Conservation (phyloP, 2,888 invertebrate genomes). For the Pollenia angustigena region DNA sequence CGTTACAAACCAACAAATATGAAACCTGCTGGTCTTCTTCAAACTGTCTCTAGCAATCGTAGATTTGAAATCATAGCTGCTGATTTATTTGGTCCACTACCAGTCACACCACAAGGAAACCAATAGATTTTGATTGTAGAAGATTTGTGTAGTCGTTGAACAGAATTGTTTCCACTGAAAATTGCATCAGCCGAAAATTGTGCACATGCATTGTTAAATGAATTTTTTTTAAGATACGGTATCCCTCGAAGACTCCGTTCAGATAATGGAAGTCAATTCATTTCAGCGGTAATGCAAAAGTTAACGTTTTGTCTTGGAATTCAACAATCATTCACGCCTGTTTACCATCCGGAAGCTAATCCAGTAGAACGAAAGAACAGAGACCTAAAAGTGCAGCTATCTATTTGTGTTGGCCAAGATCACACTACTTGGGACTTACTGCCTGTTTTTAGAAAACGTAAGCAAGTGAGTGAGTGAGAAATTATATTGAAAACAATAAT, state of each 20-base stretch:
- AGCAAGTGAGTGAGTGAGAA: no score
- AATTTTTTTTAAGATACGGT: slow-evolving; percentile 40
- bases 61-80: slow-evolving; percentile 40
- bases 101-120: slow-evolving; percentile 13
- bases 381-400: slow-evolving; percentile 38
- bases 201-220: slow-evolving; percentile 37
- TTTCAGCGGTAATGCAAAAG: slow-evolving; percentile 78
- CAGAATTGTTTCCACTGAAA: slow-evolving; percentile 33
- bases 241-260: slow-evolving; percentile 23
- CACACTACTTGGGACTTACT: slow-evolving; percentile 37
- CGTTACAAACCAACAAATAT: slow-evolving; percentile 43
- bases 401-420: slow-evolving; percentile 6
- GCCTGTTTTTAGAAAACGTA: no score
- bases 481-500: no score
- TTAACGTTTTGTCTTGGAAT: slow-evolving; percentile 50
- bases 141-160: slow-evolving; percentile 74
- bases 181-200: slow-evolving; percentile 38
- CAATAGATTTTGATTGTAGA: slow-evolving; percentile 67
- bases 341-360: slow-evolving; percentile 80
- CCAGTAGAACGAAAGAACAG: slow-evolving; percentile 76
- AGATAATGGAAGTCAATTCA: slow-evolving; percentile 13
- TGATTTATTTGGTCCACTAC: slow-evolving; percentile 1
- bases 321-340: slow-evolving; percentile 73
- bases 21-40: slow-evolving; percentile 45
- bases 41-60: slow-evolving; percentile 45